Base-by-base conservation (phyloP, 2,113 vertebrate genomes). In the Eurystomus gularis region DNA sequence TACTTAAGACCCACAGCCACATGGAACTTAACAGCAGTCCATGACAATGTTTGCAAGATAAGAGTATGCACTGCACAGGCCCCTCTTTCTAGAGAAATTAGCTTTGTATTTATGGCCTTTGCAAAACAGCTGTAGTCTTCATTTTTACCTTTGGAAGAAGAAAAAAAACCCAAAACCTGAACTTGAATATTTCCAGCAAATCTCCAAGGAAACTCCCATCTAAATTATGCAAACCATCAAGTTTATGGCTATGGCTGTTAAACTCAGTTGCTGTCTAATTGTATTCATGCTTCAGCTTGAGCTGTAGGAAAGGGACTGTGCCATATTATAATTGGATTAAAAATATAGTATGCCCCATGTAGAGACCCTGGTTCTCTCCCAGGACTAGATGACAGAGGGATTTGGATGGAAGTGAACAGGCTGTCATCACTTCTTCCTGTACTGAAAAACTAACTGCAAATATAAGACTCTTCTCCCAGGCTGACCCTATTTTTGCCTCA, bases 321-420 rank as follows among this genome's bases (percentile, higher is more conserved):
- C 66, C 71, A 81, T 93, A 85, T 51, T 55, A 49, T 91, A 91
- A 94, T 87, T 86, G 79, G 85, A 94, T 97, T 96, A 86, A 94
- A 96, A 92, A 93, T 86, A 88, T 33, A 90, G 87, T 58, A 23
- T 93, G 82, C 62, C 90, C 90, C 57, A 90, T 79, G 75, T 91
- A 96, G 90, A 94, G 79, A 93, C 46, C 54, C 40, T 76, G 24
- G 14, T 94, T 58, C 37, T 90, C 75, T 94, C 94, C 65, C 92
- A 92, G 86, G 84, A 79, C 71, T 85, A 65, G 87, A 95, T 77
- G 95, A 96, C 57, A 94, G 78, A 91, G 25, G 58, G 37, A 88
- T 90, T 93, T 94, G 87, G 54, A 94, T 82, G n/a, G 58, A 90
- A 95, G 20, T 19, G 33, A 94, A 85, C 62, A 58, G 28, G 79